Evolutionary conservation across 2,888 invertebrate genomes (phyloP), one percentile per base, ranked within the genome.

Genomic region (Perdita meconis): DNA sequence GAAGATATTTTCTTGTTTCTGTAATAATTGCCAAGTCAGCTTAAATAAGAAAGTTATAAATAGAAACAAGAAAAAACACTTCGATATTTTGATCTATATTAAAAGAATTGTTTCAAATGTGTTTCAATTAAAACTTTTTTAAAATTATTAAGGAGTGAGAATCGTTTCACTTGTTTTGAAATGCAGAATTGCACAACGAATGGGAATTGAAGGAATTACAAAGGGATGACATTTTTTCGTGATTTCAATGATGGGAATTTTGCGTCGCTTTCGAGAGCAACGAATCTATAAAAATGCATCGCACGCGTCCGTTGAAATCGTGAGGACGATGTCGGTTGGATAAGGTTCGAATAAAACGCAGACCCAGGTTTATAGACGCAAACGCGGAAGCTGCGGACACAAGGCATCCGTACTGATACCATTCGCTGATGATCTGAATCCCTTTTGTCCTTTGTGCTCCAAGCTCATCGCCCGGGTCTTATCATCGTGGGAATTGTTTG

Each of bases 261-360:
- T 24, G 3, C 5, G 34, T 36, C 42, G 13, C 55, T 26, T 6
- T 16, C 22, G 42, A 19, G 40, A 38, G 6, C 30, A 44, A 38
- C 26, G 30, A 38, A 47, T 42, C 56, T 22, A 24, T 69, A 77
- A 76, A 77, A 80, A 81, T 81, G 77, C 81, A 53, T 30, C 51
- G 71, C 79, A 64, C 65, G 72, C 68, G 66, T 73, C 78, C 59
- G 70, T 59, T 50, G 64, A 55, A 71, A 80, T 82, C 84, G 85
- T 80, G 85, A 85, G 81, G 83, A 81, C 83, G 85, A 85, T 85
- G 67, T 6, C 47, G 19, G 34, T n/a, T 38, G 24, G 85, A 85
- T 85, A 78, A 77, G 57, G 57, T 65, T 71, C 53, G 22, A 60
- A 70, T 51, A 70, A 70, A 74, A 71, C 66, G 56, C 74, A 51